phyloP scores from a whole-genome alignment of 1,140 invertebrate genomes.

The Philaenus spumarius region DNA sequence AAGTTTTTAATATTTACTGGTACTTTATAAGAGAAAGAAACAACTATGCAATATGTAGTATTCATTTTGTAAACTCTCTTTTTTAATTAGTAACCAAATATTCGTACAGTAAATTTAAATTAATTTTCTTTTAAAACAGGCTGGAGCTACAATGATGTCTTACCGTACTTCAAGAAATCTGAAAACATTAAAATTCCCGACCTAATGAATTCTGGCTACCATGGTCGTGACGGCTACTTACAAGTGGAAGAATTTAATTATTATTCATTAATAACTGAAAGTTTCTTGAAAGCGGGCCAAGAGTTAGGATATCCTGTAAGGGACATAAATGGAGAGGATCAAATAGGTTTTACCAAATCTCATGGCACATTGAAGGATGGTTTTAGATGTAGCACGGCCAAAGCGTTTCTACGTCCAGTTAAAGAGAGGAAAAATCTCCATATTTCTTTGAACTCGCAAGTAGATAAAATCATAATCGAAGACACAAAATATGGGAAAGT shows the following conservation, averaged over 20 bases:
- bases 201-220: constrained; percentile 52
- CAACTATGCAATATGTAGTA: background rate
- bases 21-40: too few species aligned
- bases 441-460: constrained; percentile 55
- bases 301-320: constrained; percentile 61
- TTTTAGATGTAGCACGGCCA: constrained; percentile 47
- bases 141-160: constrained; percentile 68
- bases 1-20: too few species aligned
- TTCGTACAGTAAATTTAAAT: too few species aligned
- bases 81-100: too few species aligned
- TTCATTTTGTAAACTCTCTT: background rate
- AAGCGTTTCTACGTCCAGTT: constrained; percentile 77
- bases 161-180: constrained; percentile 74
- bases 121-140: constrained; percentile 35
- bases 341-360: constrained; percentile 62
- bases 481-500: constrained; percentile 37
- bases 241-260: constrained; percentile 56
- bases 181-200: constrained; percentile 61
- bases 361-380: constrained; percentile 77
- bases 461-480: constrained; percentile 56
- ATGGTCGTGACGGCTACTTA: constrained; percentile 58
- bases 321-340: constrained; percentile 68
- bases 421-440: constrained; percentile 65
- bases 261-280: constrained; percentile 50
- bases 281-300: constrained; percentile 58